Percentiles rank a stretch among this genome's conserved stretches.
These are phyloP conservation scores for Odocoileus hemionus DNA, from an alignment of 2,113 vertebrate species.

Conservation along the genomic window DNA sequence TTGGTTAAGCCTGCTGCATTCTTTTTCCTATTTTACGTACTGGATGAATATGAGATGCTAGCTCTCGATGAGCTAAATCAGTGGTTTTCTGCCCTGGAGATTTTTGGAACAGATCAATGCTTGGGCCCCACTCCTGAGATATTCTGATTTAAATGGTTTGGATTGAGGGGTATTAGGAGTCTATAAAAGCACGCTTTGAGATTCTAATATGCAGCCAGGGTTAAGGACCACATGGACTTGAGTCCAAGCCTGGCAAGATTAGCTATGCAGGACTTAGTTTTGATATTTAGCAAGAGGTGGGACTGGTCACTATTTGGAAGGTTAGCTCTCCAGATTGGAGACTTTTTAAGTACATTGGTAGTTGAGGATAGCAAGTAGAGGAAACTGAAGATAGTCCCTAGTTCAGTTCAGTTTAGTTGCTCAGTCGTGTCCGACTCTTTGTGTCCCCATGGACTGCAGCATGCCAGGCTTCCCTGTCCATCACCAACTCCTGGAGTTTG, in stretches of 20 bases:
- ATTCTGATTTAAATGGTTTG: slow-evolving; percentile 1
- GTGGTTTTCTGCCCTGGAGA: not conserved
- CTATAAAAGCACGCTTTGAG: not conserved
- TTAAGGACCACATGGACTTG: not conserved
- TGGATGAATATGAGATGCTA: not conserved
- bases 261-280: not conserved
- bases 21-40: not conserved
- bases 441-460: not conserved
- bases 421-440: not conserved
- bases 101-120: not conserved
- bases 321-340: not conserved
- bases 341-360: not conserved
- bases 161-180: not conserved
- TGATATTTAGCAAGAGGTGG: not conserved
- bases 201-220: not conserved
- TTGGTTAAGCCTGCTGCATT: slow-evolving; percentile 17
- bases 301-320: not conserved
- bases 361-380: not conserved
- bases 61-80: not conserved
- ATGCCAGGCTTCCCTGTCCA: not conserved
- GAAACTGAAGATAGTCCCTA: not conserved
- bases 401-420: not conserved
- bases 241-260: not conserved
- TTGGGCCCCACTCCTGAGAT: not conserved
- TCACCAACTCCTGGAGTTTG: not conserved